Conservation (phyloP, 2,888 invertebrate genomes). For the Crossocerus cetratus region DNA sequence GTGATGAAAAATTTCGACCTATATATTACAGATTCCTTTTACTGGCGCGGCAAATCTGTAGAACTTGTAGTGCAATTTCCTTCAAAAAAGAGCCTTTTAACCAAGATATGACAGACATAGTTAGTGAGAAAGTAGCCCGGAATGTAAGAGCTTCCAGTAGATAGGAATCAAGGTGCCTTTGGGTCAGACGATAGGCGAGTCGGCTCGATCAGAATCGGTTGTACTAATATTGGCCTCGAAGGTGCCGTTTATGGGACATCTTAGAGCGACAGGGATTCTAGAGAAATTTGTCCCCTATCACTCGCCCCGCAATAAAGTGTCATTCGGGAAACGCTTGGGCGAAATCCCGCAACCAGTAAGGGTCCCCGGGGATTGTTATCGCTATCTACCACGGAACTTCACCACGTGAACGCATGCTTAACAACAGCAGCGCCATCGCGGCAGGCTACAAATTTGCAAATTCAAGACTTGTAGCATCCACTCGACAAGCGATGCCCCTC, state of each 20-base stretch:
- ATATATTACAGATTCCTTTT: too few species aligned
- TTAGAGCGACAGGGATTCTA: conserved; percentile 46
- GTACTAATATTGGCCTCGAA: conserved; percentile 42
- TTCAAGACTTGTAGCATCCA: neutral
- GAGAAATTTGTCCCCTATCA: conserved; percentile 45
- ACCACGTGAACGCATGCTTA: neutral
- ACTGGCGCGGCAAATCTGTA: too few species aligned
- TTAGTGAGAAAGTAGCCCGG: too few species aligned
- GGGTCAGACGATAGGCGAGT: conserved; percentile 46
- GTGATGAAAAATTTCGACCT: too few species aligned
- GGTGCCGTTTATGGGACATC: conserved; percentile 43
- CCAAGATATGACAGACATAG: too few species aligned
- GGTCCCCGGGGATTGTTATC: conserved; percentile 19
- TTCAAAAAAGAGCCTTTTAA: neutral
- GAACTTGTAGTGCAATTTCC: too few species aligned
- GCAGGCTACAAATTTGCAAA: neutral
- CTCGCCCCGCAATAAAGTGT: conserved; percentile 40
- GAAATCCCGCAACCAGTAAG: conserved; percentile 18
- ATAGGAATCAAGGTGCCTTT: conserved; percentile 61
- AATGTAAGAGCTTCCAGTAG: conserved; percentile 14
- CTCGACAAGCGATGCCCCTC: too few species aligned
- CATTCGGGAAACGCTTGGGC: conserved; percentile 28
- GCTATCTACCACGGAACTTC: conserved; percentile 13
- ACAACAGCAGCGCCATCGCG: neutral
- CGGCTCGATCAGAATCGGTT: conserved; percentile 41